Evolutionary conservation across 2,797 vertebrate genomes (phyloP), one percentile per base, ranked within the genome.

Genomic region (Enteromius afrohamiltoni): DNA sequence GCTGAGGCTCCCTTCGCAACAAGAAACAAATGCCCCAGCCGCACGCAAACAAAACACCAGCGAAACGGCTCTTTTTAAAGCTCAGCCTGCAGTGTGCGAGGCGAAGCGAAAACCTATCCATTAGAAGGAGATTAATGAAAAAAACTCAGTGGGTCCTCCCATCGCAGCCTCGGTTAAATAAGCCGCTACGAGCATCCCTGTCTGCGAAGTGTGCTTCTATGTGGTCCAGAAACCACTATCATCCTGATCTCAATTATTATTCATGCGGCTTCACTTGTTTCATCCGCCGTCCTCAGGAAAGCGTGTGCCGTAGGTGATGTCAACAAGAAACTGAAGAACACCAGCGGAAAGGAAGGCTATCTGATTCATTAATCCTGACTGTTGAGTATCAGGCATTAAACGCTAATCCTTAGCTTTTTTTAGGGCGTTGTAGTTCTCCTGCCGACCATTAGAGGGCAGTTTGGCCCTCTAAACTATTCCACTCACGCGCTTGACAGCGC

Each of bases 391-490:
- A 74, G 26, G 55, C 69, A 68, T 85, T 76, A 77, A 55, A 76
- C 0, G n/a, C 62, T 83, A 75, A 79, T 80, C 81, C 51, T 60
- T 77, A 34, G 7, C 11, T 26, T 45, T 65, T 16, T 49, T 34
- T 9, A 1, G 37, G 55, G 34, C 4, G 75, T 4, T 83, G 83
- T 58, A 85, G 84, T 88, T 85, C 83, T 70, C 55, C 45, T 58
- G 80, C 14, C 77, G 13, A 83, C 83, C 89, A 83, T 75, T 80
- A 88, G 83, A 86, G 87, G 86, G 87, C 87, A 81, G 82, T 84
- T 87, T 87, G 86, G 58, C 83, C 77, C 65, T 31, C 87, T 53
- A 21, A 13, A 29, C 8, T 31, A n/a, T 9, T 23, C 62, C 21
- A 47, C 53, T 55, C 14, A 31, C 5, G 11, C 31, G 11, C 31